These are phyloP conservation scores for Aphelinus atriplicis DNA, from an alignment of 1,140 invertebrate genomes.

Conservation along the genomic window DNA sequence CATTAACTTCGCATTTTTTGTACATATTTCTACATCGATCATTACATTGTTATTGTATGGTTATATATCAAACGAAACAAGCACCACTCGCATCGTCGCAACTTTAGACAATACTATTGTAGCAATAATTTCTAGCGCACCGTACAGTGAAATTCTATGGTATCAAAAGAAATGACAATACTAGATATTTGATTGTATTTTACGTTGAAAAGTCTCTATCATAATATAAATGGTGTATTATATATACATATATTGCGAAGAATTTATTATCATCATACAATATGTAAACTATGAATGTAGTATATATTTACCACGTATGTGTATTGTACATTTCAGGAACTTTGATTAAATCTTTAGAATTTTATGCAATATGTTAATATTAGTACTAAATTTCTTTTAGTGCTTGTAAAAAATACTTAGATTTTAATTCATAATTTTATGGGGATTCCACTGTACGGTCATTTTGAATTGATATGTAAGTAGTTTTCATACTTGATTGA, in stretches of 20 bases:
- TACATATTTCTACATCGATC: constrained; percentile 37
- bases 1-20: constrained; percentile 34
- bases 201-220: constrained; percentile 14
- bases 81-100: constrained; percentile 25
- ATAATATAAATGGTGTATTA: constrained; percentile 19
- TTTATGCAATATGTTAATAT: not conserved
- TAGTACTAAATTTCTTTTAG: constrained; percentile 26
- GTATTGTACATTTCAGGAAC: not conserved
- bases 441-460: constrained; percentile 37
- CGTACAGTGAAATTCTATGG: constrained; percentile 30
- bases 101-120: constrained; percentile 37
- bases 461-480: constrained; percentile 37
- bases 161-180: constrained; percentile 31
- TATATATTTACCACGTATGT: constrained; percentile 7
- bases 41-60: constrained; percentile 36
- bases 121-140: constrained; percentile 32
- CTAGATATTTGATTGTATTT: constrained; percentile 29
- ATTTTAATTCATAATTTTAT: constrained; percentile 31
- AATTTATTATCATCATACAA: constrained; percentile 9
- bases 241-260: constrained; percentile 14
- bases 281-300: constrained; percentile 3
- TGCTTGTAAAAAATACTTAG: constrained; percentile 34
- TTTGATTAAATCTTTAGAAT: constrained; percentile 8
- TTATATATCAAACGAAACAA: constrained; percentile 30
- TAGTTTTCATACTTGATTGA: constrained; percentile 34